Evolutionary conservation across 2,113 vertebrate genomes (phyloP), one percentile per base, ranked within the genome.

Genomic region (Regulus satrapa): DNA sequence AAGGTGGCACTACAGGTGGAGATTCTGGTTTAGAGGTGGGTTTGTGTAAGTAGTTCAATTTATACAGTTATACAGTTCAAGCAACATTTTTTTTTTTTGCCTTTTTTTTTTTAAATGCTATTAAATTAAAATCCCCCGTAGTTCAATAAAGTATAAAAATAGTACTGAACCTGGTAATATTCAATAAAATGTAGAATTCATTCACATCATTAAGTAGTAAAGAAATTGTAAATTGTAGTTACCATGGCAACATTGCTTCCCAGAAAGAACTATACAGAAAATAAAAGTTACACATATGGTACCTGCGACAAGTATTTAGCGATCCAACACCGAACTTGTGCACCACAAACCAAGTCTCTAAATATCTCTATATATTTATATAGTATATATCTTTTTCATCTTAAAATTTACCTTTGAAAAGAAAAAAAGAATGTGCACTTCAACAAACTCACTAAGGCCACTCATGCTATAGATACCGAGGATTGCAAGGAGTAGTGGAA

Each of bases 361-460:
- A 97, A 98, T 98, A 98, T 89, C 97, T 97, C 95, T 98, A 97
- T 98, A 96, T 97, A 97, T 98, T 97, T 97, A 96, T 98, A 98
- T 97, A 98, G 97, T 96, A 97, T 98, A 98, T 97, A 97, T 98
- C 71, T 97, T 97, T 88, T 97, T 97, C 94, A 97, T 98, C 96
- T 98, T 98, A 94, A 97, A 98, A 94, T 98, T 98, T 98, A 98
- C 96, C 97, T 97, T 71, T 96, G 95, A 96, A 97, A 96, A 97
- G 34, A 96, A 98, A 93, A 94, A 97, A 95, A 96, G 96, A 97
- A 96, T 98, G 97, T 98, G 98, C 97, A 98, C 97, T 98, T 98
- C 93, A 98, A 98, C 97, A 97, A 98, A 98, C 97, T 97, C 97
- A 97, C 98, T 98, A 98, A 98, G 98, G 98, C 98, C 98, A 98